Base-by-base conservation (phyloP, 2,888 invertebrate genomes). In the Agrypnus murinus region DNA sequence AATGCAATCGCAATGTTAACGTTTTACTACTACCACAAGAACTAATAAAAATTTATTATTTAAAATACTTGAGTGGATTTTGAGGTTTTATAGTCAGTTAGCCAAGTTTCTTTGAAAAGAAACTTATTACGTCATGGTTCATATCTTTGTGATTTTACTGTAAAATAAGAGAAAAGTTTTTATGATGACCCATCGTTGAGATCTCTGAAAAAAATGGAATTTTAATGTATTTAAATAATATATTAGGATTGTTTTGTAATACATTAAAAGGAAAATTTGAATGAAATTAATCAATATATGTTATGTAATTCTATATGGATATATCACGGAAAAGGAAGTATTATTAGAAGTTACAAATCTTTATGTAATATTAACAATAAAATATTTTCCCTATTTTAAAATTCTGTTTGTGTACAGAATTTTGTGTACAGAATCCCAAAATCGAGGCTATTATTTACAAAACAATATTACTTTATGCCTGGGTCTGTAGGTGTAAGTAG, bases 401-500 rank as follows among this genome's bases (percentile, higher is more conserved):
- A 12, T 6, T 25, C 17, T 48, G 5, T 17, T 17, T 55, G 36
- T 34, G 1, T 15, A 10, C 8, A 31, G 14, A 34, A 15, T 55
- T 50, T 50, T 12, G n/a, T 25, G 5, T 25, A 25, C 25, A 8
- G 12, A 50, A 50, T 5, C 19, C 14, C 2, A 32, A 50, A 50
- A 50, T 19, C 50, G 31, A 32, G 55, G 55, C 36, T 55, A 55
- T 34, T 55, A 55, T 34, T 55, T 55, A 36, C 55, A 25, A 32
- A 55, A 40, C 38, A 38, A 32, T 45, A 60, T 65, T 65, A 25
- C 5, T 25, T 25, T 25, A 25, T 65, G 57, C 65, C 57, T 58
- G 58, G 63, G 36, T 57, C 53, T 60, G 62, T 70, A 66, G 60
- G 65, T 58, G 58, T 40, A 64, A 57, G 71, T 62, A 65, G 65